A percentile compares a stretch with the other conserved stretches of the same genome.
Evolutionary conservation across 2,888 invertebrate genomes (phyloP).

Genomic region (Trissolcus brochymenae): DNA sequence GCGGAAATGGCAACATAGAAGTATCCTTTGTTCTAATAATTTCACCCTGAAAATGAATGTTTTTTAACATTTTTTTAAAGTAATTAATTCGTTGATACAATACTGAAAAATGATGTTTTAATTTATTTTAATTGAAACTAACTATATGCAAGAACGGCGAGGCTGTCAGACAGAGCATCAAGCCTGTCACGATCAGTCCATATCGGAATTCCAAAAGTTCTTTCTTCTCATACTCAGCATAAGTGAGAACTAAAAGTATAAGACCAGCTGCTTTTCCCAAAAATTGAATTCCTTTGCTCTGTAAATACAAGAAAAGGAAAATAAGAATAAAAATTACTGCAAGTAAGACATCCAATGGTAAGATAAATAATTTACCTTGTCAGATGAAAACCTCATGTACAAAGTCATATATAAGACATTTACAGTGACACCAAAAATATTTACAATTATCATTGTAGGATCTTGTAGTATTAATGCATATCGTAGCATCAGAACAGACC

Average conservation of each 20-base stretch:
- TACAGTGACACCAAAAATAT: slow-evolving; percentile 84
- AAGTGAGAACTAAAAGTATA: slow-evolving; percentile 80
- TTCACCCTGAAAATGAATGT: slow-evolving; percentile 78
- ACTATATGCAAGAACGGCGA: slow-evolving; percentile 85
- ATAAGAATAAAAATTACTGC: too few relatives aligned
- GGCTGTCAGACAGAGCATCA: slow-evolving; percentile 83
- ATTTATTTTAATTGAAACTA: slow-evolving; percentile 69
- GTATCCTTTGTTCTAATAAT: slow-evolving; percentile 90
- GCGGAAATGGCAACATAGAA: slow-evolving; percentile 90
- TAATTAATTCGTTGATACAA: neutral
- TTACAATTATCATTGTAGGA: slow-evolving; percentile 86
- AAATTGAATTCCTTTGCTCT: slow-evolving; percentile 63
- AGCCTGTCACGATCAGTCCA: slow-evolving; percentile 83
- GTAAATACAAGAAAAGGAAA: slow-evolving; percentile 30
- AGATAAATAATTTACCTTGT: slow-evolving; percentile 68
- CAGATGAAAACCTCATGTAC: slow-evolving; percentile 82
- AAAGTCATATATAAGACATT: slow-evolving; percentile 83
- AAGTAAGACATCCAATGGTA: neutral
- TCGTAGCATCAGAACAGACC: slow-evolving; percentile 85
- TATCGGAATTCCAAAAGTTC: slow-evolving; percentile 82
- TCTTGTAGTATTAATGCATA: slow-evolving; percentile 86
- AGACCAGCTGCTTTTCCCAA: slow-evolving; percentile 79
- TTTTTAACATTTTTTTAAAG: neutral
- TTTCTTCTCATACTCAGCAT: slow-evolving; percentile 83
- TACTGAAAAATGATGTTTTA: slow-evolving; percentile 1